These are phyloP conservation scores for Monarcha castaneiventris DNA, from an alignment of 2,113 vertebrate genomes.

Conservation along the genomic window DNA sequence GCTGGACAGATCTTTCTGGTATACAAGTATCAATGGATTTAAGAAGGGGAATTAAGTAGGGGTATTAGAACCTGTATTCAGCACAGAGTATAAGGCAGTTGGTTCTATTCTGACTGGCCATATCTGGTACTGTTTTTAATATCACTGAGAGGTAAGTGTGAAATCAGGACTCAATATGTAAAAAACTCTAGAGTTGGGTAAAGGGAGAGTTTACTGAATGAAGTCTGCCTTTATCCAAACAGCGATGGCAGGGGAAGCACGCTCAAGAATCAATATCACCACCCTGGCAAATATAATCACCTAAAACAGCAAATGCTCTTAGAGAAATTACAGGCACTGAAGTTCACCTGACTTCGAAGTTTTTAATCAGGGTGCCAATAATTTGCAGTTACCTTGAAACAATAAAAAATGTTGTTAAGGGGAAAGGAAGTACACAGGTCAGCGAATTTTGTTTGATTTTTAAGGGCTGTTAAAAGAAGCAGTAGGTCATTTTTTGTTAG, in stretches of 20 bases:
- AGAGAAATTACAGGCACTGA: neutral
- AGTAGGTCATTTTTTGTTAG: neutral
- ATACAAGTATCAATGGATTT: neutral
- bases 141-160: neutral
- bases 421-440: neutral
- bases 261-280: neutral
- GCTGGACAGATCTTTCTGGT: neutral
- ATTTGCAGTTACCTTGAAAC: neutral
- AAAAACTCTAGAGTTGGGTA: neutral
- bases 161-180: neutral
- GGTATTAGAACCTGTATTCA: neutral
- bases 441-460: neutral
- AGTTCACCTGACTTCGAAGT: neutral
- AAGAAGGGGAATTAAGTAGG: neutral
- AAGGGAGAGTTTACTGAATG: neutral
- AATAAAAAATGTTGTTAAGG: neutral
- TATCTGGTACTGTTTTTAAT: neutral
- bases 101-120: neutral
- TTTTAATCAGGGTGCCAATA: neutral
- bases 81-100: neutral
- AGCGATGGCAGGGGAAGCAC: neutral
- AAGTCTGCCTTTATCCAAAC: neutral
- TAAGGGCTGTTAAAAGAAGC: neutral
- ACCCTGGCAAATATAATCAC: neutral
- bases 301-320: neutral